Evolutionary conservation across 2,888 invertebrate species (phyloP).

Genomic region (Malacosoma neustria): DNA sequence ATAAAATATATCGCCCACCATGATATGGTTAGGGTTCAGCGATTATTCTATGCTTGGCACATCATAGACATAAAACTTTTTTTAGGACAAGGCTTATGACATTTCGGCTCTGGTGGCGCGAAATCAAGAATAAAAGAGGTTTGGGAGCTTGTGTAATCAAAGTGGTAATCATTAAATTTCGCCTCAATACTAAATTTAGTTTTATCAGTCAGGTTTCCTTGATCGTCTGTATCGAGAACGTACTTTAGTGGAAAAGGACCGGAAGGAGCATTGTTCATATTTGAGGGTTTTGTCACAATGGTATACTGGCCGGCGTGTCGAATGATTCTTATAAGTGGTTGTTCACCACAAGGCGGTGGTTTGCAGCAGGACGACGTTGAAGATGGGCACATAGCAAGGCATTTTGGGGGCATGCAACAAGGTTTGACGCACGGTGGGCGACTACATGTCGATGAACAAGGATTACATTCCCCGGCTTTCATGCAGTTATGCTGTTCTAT

Average conservation of each 20-base stretch:
- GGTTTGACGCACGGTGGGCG: conserved; percentile 30
- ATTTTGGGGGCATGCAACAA: conserved; percentile 31
- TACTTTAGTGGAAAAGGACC: conserved; percentile 61
- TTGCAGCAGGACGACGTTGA: conserved; percentile 32
- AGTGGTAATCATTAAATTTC: conserved; percentile 59
- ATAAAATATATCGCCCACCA: too few relatives aligned
- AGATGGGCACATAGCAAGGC: conserved; percentile 31
- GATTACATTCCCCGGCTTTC: conserved; percentile 32
- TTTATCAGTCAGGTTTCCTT: conserved; percentile 10
- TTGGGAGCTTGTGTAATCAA: conserved; percentile 60
- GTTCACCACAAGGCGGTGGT: conserved; percentile 22
- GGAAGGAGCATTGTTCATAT: conserved; percentile 49
- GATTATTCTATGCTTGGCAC: conserved; percentile 15
- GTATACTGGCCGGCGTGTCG: conserved; percentile 55
- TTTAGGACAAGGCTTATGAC: conserved; percentile 41
- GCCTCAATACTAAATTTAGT: conserved; percentile 56
- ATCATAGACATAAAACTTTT: conserved; percentile 32
- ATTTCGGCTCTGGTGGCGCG: conserved; percentile 48
- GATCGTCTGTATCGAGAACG: conserved; percentile 41
- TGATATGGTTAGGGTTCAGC: too few relatives aligned
- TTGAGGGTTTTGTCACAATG: conserved; percentile 55
- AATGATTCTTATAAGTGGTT: conserved; percentile 46
- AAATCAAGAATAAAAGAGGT: conserved; percentile 60
- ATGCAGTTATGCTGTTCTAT: conserved; percentile 54
- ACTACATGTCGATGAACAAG: conserved; percentile 29